Percentiles rank a stretch among this genome's conserved stretches.
These are phyloP conservation scores for Melanaphis sacchari DNA, from an alignment of 1,140 invertebrate genomes.

Conservation along the genomic window DNA sequence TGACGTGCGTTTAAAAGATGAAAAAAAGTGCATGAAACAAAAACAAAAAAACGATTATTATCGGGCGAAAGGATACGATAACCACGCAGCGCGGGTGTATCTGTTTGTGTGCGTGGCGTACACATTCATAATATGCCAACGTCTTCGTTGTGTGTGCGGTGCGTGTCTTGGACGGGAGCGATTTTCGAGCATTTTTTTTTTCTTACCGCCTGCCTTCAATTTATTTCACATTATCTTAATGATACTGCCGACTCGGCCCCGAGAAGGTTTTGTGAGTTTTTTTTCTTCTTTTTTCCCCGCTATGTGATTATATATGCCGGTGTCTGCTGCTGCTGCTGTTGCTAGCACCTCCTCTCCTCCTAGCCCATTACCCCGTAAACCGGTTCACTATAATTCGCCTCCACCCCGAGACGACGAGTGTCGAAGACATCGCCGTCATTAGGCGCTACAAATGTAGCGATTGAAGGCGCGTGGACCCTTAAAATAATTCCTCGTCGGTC, in stretches of 20 bases:
- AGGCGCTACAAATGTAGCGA: not conserved
- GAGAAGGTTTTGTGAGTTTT: constrained; percentile 9
- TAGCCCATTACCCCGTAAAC: not conserved
- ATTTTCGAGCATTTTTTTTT: constrained; percentile 37
- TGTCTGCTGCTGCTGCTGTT: not conserved
- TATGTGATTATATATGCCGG: not conserved
- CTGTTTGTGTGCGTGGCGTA: not conserved
- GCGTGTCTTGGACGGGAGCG: constrained; percentile 2
- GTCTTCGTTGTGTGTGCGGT: not conserved
- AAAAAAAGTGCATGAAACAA: not conserved
- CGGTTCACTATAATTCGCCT: not conserved
- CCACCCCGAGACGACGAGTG: not conserved
- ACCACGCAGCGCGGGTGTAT: not conserved
- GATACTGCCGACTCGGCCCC: constrained; percentile 22
- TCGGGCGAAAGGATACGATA: not conserved
- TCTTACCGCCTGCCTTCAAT: constrained; percentile 25
- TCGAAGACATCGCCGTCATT: not conserved
- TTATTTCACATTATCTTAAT: constrained; percentile 54
- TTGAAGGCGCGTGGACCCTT: not conserved
- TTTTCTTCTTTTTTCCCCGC: not conserved
- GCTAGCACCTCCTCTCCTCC: not conserved
- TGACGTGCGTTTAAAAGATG: not conserved
- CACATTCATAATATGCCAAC: not conserved
- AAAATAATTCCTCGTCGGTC: not conserved
- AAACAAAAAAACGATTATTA: constrained; percentile 24